phyloP scores from a whole-genome alignment of 92 coral and sea anemone genomes.

The Porites rus region DNA sequence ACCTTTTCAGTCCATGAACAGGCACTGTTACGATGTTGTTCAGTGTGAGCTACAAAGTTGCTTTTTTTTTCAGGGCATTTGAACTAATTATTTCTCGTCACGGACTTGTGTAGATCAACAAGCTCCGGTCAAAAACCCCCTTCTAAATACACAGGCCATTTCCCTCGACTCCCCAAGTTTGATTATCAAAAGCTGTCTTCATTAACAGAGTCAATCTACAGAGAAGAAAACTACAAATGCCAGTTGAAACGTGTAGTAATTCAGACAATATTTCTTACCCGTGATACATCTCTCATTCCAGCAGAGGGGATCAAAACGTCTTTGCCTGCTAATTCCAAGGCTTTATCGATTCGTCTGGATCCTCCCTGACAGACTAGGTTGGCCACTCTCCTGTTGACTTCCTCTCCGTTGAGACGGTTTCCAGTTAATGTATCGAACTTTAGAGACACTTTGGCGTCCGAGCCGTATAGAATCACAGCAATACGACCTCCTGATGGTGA shows the following conservation, averaged over 20 bases:
- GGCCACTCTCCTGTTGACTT: neutral
- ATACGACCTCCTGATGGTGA: conserved; percentile 72
- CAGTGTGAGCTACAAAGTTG: neutral
- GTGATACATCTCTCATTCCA: conserved; percentile 2
- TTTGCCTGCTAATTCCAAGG: conserved; percentile 74
- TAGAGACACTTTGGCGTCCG: conserved; percentile 57
- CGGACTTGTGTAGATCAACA: neutral
- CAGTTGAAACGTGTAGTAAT: no score
- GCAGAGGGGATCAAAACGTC: conserved; percentile 58
- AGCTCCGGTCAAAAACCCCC: neutral
- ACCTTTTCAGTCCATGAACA: no score
- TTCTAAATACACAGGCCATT: neutral
- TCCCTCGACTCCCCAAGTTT: neutral
- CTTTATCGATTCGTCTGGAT: conserved; percentile 75
- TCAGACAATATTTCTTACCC: neutral
- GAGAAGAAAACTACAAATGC: no score
- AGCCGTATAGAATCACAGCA: conserved; percentile 65
- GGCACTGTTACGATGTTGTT: neutral
- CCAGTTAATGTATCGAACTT: conserved; percentile 74
- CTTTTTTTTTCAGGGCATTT: no score
- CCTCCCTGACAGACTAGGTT: conserved; percentile 35
- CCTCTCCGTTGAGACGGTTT: conserved; percentile 47
- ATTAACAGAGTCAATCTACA: no score
- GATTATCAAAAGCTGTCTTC: neutral
- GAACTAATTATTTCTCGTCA: neutral